phyloP scores from a whole-genome alignment of 2,888 invertebrate genomes.

The Drosophila meridiana region DNA sequence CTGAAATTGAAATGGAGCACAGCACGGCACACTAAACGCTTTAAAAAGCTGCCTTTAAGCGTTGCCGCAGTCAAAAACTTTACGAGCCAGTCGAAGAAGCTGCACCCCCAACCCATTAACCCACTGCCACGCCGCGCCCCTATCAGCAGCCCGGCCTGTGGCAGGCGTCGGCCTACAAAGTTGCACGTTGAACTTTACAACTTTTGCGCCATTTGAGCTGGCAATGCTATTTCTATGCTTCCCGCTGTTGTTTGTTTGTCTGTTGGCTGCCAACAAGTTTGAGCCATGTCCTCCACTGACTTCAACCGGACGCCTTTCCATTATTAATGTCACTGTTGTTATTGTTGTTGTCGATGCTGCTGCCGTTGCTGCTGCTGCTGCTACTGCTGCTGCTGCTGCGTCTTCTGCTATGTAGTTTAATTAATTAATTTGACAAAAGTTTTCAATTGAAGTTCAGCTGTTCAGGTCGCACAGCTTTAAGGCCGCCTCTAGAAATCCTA shows the following conservation, averaged over 20 bases:
- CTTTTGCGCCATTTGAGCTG: conserved; percentile 62
- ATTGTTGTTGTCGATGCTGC: conserved; percentile 15
- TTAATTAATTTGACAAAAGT: conserved; percentile 79
- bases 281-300: conserved; percentile 54
- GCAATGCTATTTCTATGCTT: conserved; percentile 23
- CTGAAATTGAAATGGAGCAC: conserved; percentile 69
- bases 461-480: conserved; percentile 49
- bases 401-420: conserved; percentile 64
- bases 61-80: conserved; percentile 43
- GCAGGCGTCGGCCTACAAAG: conserved; percentile 63
- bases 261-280: conserved; percentile 58
- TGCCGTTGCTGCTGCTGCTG: conserved; percentile 22
- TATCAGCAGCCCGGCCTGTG: not conserved
- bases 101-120: conserved; percentile 1
- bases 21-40: conserved; percentile 55
- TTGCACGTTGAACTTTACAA: conserved; percentile 75
- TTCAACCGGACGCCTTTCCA: conserved; percentile 73
- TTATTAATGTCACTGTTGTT: conserved; percentile 69
- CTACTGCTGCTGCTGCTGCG: conserved; percentile 31
- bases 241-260: conserved; percentile 63
- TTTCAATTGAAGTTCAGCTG: conserved; percentile 68
- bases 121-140: not conserved
- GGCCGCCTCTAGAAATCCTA: conserved; percentile 13
- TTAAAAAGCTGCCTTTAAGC: conserved; percentile 64
- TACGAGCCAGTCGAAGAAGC: conserved; percentile 27